Evolutionary conservation across 2,888 invertebrate species (phyloP).

Genomic region (Lepetodrilus schrolli): DNA sequence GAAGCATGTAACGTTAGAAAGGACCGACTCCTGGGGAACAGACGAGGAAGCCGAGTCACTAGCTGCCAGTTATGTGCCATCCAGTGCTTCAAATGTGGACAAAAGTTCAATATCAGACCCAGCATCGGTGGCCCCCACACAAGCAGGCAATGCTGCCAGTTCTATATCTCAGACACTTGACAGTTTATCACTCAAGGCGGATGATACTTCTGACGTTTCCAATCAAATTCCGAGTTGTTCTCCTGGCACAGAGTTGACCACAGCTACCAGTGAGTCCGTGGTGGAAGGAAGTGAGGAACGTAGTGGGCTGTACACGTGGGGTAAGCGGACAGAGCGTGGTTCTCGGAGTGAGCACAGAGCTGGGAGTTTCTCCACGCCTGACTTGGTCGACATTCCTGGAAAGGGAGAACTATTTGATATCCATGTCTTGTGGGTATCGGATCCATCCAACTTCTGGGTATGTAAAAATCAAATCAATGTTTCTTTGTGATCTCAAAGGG

Average conservation of each 20-base stretch:
- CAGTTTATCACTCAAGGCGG: neutral
- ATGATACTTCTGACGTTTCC: neutral
- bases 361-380: slow-evolving; percentile 22
- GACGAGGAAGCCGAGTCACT: neutral
- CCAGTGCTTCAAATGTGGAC: neutral
- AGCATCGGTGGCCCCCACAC: neutral
- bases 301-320: neutral
- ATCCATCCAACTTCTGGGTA: slow-evolving; percentile 63
- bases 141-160: neutral
- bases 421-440: slow-evolving; percentile 50
- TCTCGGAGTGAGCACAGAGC: neutral
- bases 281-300: neutral
- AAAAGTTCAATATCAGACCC: neutral
- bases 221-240: neutral
- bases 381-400: slow-evolving; percentile 40
- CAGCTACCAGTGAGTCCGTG: neutral
- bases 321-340: too few species aligned
- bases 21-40: slow-evolving; percentile 7
- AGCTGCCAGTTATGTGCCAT: neutral
- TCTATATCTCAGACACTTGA: neutral
- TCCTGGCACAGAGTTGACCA: neutral
- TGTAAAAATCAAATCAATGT: slow-evolving; percentile 33
- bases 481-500: too few species aligned
- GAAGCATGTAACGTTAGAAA: neutral
- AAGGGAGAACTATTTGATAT: slow-evolving; percentile 52